Evolutionary conservation across 2,113 vertebrate species (phyloP).

Genomic region (Nanger granti): DNA sequence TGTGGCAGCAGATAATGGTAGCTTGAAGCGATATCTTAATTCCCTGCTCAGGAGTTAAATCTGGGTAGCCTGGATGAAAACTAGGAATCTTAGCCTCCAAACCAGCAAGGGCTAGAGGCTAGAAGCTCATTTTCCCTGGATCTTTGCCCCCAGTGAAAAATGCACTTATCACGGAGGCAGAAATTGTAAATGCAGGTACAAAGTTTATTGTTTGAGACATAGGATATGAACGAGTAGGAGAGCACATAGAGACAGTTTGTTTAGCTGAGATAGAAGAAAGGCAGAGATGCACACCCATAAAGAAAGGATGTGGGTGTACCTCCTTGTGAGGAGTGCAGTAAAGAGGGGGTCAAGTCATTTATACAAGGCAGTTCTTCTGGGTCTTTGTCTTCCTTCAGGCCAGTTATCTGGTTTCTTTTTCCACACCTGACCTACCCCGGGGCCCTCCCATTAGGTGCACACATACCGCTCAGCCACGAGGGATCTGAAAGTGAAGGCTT

Average conservation of each 20-base stretch:
- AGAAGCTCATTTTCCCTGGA: background rate
- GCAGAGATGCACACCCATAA: background rate
- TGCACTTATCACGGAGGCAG: background rate
- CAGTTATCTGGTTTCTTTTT: background rate
- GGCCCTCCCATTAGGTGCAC: background rate
- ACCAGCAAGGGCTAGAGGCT: background rate
- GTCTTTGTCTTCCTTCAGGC: background rate
- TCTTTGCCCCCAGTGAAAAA: background rate
- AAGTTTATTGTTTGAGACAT: background rate
- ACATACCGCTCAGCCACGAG: background rate
- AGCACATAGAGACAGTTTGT: background rate
- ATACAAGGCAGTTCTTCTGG: background rate
- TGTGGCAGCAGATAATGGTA: background rate
- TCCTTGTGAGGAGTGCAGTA: background rate
- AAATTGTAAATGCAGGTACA: background rate
- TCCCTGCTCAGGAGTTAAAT: background rate
- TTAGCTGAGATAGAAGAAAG: background rate
- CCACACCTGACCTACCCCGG: background rate
- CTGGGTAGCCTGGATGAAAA: background rate
- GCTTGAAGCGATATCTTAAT: background rate
- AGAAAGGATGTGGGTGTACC: background rate
- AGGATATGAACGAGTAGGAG: background rate
- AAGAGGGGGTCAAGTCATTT: background rate
- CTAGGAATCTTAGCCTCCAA: background rate
- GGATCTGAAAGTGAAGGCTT: background rate